Evolutionary conservation across 2,113 vertebrate genomes (phyloP).

Genomic region (Coptodon bakossiorum): DNA sequence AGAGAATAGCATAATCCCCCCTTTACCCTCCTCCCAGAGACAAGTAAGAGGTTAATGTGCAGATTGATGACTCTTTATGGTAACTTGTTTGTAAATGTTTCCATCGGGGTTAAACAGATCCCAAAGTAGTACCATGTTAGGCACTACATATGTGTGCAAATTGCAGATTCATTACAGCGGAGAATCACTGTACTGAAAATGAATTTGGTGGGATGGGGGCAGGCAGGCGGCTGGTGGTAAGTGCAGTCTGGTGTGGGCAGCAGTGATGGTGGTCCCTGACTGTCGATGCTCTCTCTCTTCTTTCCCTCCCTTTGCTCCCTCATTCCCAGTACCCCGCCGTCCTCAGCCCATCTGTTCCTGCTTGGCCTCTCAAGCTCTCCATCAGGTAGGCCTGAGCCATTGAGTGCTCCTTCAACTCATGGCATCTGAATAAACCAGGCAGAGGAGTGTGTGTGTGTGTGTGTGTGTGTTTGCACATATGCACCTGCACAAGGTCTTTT

Average conservation of each 20-base stretch:
- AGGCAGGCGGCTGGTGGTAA: slow-evolving; percentile 42
- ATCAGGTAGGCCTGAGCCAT: slow-evolving; percentile 60
- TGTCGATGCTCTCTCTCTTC: slow-evolving; percentile 50
- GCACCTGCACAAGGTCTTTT: background rate
- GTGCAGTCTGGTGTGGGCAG: slow-evolving; percentile 66
- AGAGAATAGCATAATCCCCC: slow-evolving; percentile 45
- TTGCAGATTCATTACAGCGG: slow-evolving; percentile 66
- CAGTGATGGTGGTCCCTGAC: slow-evolving; percentile 74
- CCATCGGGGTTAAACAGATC: slow-evolving; percentile 64
- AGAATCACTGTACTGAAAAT: slow-evolving; percentile 62
- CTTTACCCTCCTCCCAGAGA: slow-evolving; percentile 19
- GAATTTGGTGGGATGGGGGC: slow-evolving; percentile 59
- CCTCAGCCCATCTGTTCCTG: slow-evolving; percentile 72
- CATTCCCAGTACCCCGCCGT: slow-evolving; percentile 54
- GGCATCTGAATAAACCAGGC: slow-evolving; percentile 33
- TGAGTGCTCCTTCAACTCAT: slow-evolving; percentile 49
- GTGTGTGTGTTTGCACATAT: background rate
- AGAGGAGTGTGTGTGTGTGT: background rate
- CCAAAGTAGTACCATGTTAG: slow-evolving; percentile 55
- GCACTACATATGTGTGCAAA: slow-evolving; percentile 67
- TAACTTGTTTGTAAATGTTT: slow-evolving; percentile 75
- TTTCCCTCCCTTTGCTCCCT: slow-evolving; percentile 36
- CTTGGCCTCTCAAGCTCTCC: slow-evolving; percentile 62
- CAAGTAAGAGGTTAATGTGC: slow-evolving; percentile 55
- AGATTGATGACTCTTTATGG: slow-evolving; percentile 66